Conservation (phyloP, 2,888 invertebrate genomes). For the Perdita meconis region DNA sequence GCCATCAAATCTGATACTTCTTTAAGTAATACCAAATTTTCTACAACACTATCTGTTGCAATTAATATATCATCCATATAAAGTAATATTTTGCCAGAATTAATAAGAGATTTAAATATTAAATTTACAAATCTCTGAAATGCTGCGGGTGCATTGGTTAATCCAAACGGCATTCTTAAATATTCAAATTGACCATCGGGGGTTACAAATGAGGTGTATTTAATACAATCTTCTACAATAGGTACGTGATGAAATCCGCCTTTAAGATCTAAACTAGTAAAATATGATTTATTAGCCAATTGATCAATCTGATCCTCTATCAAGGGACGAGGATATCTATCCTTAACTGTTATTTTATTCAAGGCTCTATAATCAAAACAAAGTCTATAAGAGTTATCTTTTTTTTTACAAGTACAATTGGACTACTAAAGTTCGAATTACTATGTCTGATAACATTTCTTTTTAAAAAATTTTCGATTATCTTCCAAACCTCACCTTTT, state of each 20-base stretch:
- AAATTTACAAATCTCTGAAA: neutral
- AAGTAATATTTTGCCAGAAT: neutral
- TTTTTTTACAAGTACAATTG: conserved; percentile 13
- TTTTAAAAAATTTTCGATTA: conserved; percentile 32
- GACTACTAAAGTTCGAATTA: conserved; percentile 34
- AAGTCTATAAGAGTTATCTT: conserved; percentile 6
- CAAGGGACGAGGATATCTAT: conserved; percentile 9
- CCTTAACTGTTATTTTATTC: conserved; percentile 23
- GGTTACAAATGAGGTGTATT: neutral
- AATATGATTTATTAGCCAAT: neutral
- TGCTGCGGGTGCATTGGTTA: neutral
- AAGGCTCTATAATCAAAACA: conserved; percentile 21
- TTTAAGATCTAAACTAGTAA: conserved; percentile 20
- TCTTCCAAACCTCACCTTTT: conserved; percentile 4
- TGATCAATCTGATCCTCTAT: too few relatives aligned
- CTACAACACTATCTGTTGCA: too few relatives aligned
- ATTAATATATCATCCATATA: neutral
- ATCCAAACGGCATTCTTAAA: neutral
- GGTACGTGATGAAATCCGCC: neutral
- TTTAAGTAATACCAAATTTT: too few relatives aligned
- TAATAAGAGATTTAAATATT: neutral
- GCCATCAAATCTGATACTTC: too few relatives aligned
- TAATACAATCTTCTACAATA: neutral
- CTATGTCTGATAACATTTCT: conserved; percentile 33
- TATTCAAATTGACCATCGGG: neutral